Base-by-base conservation (phyloP, 1,140 invertebrate species). In the Chelonus insularis region DNA sequence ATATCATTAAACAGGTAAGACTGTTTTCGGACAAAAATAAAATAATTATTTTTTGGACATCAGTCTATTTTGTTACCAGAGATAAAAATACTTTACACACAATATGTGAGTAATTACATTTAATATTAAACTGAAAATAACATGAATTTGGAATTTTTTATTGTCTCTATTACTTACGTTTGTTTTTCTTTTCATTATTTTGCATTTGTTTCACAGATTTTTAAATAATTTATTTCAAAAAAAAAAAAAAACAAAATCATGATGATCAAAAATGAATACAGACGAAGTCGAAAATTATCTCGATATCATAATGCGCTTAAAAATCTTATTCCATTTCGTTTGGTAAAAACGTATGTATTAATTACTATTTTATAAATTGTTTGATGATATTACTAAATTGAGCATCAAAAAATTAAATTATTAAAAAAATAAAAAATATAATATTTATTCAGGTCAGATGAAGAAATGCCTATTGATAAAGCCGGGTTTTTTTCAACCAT, bases 401-500 rank as follows among this genome's bases (percentile, higher is more conserved):
- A n/a, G n/a, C n/a, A n/a, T n/a, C n/a, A n/a, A n/a, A n/a, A n/a
- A n/a, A n/a, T n/a, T n/a, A 21, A 25, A 21, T 29, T 23, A 25
- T 57, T 39, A 8, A 16, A 52, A 43, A n/a, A n/a, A n/a, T n/a
- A n/a, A n/a, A n/a, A n/a, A n/a, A n/a, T n/a, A n/a, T n/a, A n/a
- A n/a, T n/a, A n/a, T n/a, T n/a, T 29, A 29, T 29, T n/a, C 12
- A 45, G 41, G 12, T 57, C 39, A 8, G 37, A 57, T 29, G 23
- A 45, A 5, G 41, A 47, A 47, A 57, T 45, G 58, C 78, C 81
- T 0, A 72, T 84, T 6, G 82, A 86, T 43, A 71, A 75, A 25
- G 78, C 83, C n/a, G 82, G 83, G 6, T 77, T 84, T 47, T 79
- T 84, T 62, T 86, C 84, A 2, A 84, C 84, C 50, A 74, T 85